Conservation (phyloP, 2,113 vertebrate species). For the Proterorhinus semilunaris region DNA sequence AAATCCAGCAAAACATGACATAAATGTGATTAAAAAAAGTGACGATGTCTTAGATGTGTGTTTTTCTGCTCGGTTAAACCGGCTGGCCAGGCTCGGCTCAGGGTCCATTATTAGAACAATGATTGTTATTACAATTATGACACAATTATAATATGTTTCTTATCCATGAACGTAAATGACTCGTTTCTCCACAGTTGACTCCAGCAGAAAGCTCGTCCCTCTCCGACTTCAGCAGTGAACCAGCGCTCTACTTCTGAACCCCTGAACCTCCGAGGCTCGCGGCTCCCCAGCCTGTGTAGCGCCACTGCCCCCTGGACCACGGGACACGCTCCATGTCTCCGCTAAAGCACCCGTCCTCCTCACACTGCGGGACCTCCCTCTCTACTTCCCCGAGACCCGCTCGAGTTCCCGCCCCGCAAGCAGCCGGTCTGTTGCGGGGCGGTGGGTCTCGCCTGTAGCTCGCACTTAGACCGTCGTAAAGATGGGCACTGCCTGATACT, state of each 20-base stretch:
- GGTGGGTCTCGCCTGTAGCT: not conserved
- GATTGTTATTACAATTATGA: no score
- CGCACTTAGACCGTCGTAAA: not conserved
- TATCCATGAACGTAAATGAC: no score
- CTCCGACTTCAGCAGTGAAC: conserved; percentile 93
- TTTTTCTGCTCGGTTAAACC: no score
- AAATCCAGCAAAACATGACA: no score
- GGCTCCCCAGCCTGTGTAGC: not conserved
- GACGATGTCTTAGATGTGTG: no score
- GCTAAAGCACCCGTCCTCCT: not conserved
- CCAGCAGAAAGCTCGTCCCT: conserved; percentile 86
- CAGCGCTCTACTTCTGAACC: conserved; percentile 93
- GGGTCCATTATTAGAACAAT: no score
- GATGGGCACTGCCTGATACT: not conserved
- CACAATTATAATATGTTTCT: no score
- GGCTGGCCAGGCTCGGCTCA: no score
- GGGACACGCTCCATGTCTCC: not conserved
- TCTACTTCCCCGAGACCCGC: not conserved
- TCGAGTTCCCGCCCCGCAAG: not conserved
- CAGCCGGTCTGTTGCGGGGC: not conserved
- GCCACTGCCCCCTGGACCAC: not conserved
- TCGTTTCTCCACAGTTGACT: conserved; percentile 80
- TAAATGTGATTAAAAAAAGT: no score
- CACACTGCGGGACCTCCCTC: not conserved
- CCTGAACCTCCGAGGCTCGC: not conserved